Percentiles rank a stretch among this genome's conserved stretches.
Conservation (phyloP, 2,113 vertebrate species). For the Collichthys lucidus region DNA sequence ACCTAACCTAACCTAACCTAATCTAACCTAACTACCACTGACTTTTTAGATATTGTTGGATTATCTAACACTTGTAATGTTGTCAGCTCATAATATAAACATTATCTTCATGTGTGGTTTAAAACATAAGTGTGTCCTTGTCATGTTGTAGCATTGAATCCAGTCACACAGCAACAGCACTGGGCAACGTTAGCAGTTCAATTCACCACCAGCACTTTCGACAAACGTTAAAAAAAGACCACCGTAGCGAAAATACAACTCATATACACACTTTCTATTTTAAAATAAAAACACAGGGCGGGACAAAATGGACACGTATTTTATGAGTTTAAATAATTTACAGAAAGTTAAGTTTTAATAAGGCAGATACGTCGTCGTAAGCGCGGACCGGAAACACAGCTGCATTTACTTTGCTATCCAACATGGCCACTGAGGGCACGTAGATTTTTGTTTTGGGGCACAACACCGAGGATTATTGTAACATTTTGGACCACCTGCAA, state of each 20-base stretch:
- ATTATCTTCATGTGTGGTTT: neutral
- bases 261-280: neutral
- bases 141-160: neutral
- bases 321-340: neutral
- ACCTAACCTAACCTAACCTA: too few relatives aligned
- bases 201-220: conserved; percentile 43
- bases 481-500: conserved; percentile 27
- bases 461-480: conserved; percentile 34
- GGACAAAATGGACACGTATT: rapidly evolving
- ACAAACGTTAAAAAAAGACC: neutral
- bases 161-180: neutral
- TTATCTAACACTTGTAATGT: neutral
- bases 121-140: neutral
- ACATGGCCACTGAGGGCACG: conserved; percentile 67
- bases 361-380: conserved; percentile 8
- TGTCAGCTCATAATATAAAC: neutral
- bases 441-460: conserved; percentile 49
- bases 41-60: too few relatives aligned
- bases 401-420: conserved; percentile 53
- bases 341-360: rapidly evolving
- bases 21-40: too few relatives aligned
- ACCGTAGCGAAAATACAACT: neutral
- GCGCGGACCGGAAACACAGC: conserved; percentile 2
- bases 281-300: rapidly evolving
- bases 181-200: neutral